Evolutionary conservation across 2,888 invertebrate species (phyloP).

Genomic region (Shargacucullia verbasci): DNA sequence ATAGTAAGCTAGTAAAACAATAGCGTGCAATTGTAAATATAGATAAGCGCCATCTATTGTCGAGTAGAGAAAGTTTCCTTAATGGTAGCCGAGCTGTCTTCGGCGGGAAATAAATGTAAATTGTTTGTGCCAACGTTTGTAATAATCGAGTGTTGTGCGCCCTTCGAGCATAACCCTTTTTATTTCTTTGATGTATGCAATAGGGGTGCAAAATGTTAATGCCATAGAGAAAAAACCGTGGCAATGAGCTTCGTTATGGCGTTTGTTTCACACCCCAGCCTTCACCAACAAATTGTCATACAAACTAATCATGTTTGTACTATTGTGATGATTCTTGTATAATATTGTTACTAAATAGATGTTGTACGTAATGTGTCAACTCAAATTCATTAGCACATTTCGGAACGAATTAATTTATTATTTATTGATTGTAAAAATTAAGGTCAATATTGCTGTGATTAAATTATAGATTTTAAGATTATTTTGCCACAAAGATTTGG

Average conservation of each 20-base stretch:
- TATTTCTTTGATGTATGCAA: slow-evolving; percentile 87
- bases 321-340: slow-evolving; percentile 73
- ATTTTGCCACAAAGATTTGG: slow-evolving; percentile 64
- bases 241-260: slow-evolving; percentile 84
- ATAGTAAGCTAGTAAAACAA: slow-evolving; percentile 70
- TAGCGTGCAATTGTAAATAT: slow-evolving; percentile 72
- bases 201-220: slow-evolving; percentile 86
- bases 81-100: slow-evolving; percentile 52
- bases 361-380: slow-evolving; percentile 70
- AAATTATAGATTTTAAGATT: slow-evolving; percentile 75
- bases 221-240: slow-evolving; percentile 78
- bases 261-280: slow-evolving; percentile 81
- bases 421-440: slow-evolving; percentile 73
- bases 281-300: slow-evolving; percentile 77
- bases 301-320: slow-evolving; percentile 80
- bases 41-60: slow-evolving; percentile 84
- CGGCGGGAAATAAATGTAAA: slow-evolving; percentile 77
- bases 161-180: slow-evolving; percentile 84
- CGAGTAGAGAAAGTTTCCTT: slow-evolving; percentile 73
- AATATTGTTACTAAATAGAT: slow-evolving; percentile 75
- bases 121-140: slow-evolving; percentile 87
- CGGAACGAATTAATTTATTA: slow-evolving; percentile 81
- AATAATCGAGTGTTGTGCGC: slow-evolving; percentile 85
- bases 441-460: slow-evolving; percentile 82
- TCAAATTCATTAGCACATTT: slow-evolving; percentile 66